Evolutionary conservation across 92 coral and sea anemone genomes (phyloP).

Genomic region (Isaurus tuberculatus): DNA sequence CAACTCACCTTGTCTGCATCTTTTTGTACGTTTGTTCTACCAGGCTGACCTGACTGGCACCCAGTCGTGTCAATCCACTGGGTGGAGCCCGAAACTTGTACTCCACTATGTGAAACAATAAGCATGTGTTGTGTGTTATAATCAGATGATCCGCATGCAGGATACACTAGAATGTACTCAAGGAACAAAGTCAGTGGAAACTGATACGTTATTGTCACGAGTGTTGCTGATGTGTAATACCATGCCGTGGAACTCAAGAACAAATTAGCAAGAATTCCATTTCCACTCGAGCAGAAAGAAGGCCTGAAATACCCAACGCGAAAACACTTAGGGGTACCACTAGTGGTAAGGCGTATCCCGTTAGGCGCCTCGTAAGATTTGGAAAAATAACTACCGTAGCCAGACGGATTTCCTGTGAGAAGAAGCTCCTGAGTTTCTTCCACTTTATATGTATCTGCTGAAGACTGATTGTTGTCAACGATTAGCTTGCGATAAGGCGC

Average conservation of each 20-base stretch:
- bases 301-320: not conserved
- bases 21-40: slow-evolving; percentile 44
- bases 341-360: slow-evolving; percentile 61
- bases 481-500: slow-evolving; percentile 43
- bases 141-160: slow-evolving; percentile 53
- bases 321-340: slow-evolving; percentile 61
- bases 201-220: slow-evolving; percentile 54
- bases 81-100: slow-evolving; percentile 35
- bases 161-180: slow-evolving; percentile 59
- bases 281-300: slow-evolving; percentile 13
- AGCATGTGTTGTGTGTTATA: slow-evolving; percentile 58
- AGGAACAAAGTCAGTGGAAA: slow-evolving; percentile 61
- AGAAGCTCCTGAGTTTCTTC: slow-evolving; percentile 55
- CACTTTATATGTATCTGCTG: slow-evolving; percentile 45
- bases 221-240: slow-evolving; percentile 56
- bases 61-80: slow-evolving; percentile 61
- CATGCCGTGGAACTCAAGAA: slow-evolving; percentile 43
- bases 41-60: slow-evolving; percentile 67
- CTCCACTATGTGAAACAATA: slow-evolving; percentile 41
- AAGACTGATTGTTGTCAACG: slow-evolving; percentile 59
- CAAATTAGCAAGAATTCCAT: slow-evolving; percentile 57
- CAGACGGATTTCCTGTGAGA: slow-evolving; percentile 44
- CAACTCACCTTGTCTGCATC: slow-evolving; percentile 59
- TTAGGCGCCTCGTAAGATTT: slow-evolving; percentile 57
- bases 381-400: slow-evolving; percentile 50